Base-by-base conservation (phyloP, 2,888 invertebrate genomes). In the Eueremaeus valkanovi region DNA sequence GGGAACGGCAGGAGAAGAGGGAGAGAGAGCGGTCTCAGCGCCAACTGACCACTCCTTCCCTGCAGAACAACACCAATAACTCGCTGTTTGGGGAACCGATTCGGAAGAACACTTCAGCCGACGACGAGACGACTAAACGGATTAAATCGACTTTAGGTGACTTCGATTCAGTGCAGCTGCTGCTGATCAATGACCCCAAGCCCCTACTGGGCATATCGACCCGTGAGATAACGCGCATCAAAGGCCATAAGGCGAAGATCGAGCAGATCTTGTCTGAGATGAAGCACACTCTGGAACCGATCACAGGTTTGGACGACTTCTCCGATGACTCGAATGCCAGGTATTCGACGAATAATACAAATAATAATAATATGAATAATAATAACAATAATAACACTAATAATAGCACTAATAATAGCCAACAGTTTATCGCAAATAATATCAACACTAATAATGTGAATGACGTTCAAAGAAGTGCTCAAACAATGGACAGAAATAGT, bases 91-190 rank as follows among this genome's bases (percentile, higher is more conserved):
- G 68, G 5, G 76, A 63, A 40, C 77, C 75, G 21, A 73, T 77
- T 3, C 70, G 66, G 13, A 33, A 74, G 40, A 58, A 58, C 29
- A 31, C 29, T 58, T 21, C 18, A 21, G 72, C 74, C 24, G 79
- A 78, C 55, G 79, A 79, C 76, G 79, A 78, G 51, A 79, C 79
- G 49, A 72, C 77, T 5, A 77, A 77, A 51, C 74, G 78, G 49
- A 79, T 79, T 36, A 78, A 79, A 76, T 73, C 58, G 2, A 77
- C 76, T 55, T 58, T 79, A 40, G 79, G 79, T 40, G 76, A 76
- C 36, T 77, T 74, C 63, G 36, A 72, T 72, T 76, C 72, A 31
- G 58, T 74, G 13, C 75, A 74, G 18, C 29, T 45, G 11, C 45
- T 42, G n/a, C 40, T 72, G 24, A 75, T 68, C 40, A 61, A 72